Percentiles rank a stretch among this genome's conserved stretches.
phyloP scores from a whole-genome alignment of 2,797 vertebrate genomes.

The Gymnocypris eckloni region DNA sequence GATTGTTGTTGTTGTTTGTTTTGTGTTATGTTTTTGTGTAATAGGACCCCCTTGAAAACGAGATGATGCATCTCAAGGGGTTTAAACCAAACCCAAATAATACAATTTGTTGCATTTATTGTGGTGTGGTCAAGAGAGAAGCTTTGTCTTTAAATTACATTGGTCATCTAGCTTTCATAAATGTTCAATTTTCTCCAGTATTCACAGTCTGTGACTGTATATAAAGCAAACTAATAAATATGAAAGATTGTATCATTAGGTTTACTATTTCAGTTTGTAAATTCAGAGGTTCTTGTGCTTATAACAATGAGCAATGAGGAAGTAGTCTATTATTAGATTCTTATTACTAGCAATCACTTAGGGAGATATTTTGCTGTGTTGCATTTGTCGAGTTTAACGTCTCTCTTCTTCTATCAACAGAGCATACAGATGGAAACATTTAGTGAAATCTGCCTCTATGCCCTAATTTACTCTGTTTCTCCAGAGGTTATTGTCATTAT shows the following conservation, averaged over 20 bases:
- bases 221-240: neutral
- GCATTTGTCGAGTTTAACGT: neutral
- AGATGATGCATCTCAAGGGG: too few relatives aligned
- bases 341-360: neutral
- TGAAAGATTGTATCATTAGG: neutral
- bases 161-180: conserved; percentile 1
- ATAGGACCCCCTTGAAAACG: too few relatives aligned
- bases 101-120: neutral
- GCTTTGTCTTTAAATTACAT: neutral
- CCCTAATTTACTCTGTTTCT: conserved; percentile 21
- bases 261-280: conserved; percentile 4
- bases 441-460: conserved; percentile 28
- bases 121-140: neutral
- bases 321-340: neutral
- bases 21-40: too few relatives aligned
- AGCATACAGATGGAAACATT: conserved; percentile 29
- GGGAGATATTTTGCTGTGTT: neutral
- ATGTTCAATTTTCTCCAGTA: neutral
- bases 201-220: neutral
- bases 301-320: neutral
- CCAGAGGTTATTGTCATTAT: conserved; percentile 36
- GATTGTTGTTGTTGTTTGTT: too few relatives aligned
- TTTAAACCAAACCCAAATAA: too few relatives aligned
- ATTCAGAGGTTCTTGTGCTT: neutral
- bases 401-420: conserved; percentile 11